Evolutionary conservation across 2,888 invertebrate genomes (phyloP).

Genomic region (Griposia aprilina): DNA sequence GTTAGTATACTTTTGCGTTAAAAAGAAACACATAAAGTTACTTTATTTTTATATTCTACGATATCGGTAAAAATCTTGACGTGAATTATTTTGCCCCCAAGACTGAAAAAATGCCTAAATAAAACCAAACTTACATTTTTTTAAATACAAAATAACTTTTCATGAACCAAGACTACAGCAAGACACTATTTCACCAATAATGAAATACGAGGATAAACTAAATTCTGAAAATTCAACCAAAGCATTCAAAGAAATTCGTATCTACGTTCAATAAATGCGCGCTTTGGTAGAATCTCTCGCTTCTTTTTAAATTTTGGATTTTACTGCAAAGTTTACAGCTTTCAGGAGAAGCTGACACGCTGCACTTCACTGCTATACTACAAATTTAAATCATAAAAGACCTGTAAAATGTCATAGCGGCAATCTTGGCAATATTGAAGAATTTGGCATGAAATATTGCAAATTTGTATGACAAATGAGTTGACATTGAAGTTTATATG

Average conservation of each 20-base stretch:
- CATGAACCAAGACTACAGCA: not conserved
- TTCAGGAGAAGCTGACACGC: slow-evolving; percentile 16
- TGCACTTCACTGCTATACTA: not conserved
- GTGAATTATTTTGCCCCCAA: not conserved
- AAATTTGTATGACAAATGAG: slow-evolving; percentile 3
- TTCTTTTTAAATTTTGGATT: slow-evolving; percentile 45
- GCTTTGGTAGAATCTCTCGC: slow-evolving; percentile 22
- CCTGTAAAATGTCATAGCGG: slow-evolving; percentile 34
- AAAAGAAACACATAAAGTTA: not conserved
- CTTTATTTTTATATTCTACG: not conserved
- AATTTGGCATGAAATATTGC: not conserved
- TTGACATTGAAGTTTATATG: not conserved
- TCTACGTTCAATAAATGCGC: slow-evolving; percentile 21
- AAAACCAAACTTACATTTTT: not conserved
- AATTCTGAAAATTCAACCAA: slow-evolving; percentile 12
- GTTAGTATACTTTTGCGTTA: not conserved
- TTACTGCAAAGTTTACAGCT: slow-evolving; percentile 54
- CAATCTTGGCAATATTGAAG: slow-evolving; percentile 23
- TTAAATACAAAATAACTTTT: not conserved
- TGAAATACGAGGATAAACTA: slow-evolving; percentile 14
- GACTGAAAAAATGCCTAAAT: not conserved
- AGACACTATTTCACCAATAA: slow-evolving; percentile 9
- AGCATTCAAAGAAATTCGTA: slow-evolving; percentile 24
- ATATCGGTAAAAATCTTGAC: not conserved
- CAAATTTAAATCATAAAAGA: slow-evolving; percentile 47